phyloP scores from a whole-genome alignment of 2,797 vertebrate species.

The Podarcis lilfordi region DNA sequence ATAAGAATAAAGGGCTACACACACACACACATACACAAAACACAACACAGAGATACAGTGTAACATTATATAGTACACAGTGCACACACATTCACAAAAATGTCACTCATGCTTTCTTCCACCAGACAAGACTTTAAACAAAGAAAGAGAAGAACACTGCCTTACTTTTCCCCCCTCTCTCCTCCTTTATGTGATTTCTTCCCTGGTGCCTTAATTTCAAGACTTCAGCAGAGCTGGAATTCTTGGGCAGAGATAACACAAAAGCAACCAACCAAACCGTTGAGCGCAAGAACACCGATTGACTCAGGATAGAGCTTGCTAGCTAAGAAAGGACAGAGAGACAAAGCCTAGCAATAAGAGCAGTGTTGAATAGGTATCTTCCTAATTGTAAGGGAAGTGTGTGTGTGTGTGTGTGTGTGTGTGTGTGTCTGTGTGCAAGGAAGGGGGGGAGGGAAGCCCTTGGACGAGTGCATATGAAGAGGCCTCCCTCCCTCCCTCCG shows the following conservation, averaged over 20 bases:
- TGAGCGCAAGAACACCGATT: slow-evolving; percentile 40
- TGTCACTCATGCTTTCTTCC: slow-evolving; percentile 60
- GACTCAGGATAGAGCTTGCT: slow-evolving; percentile 57
- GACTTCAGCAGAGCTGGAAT: slow-evolving; percentile 50
- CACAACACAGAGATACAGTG: too few species aligned
- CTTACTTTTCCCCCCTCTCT: slow-evolving; percentile 70
- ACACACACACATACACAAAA: background rate
- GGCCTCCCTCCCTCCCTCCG: slow-evolving; percentile 58
- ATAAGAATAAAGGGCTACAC: slow-evolving; percentile 3
- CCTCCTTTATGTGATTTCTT: background rate
- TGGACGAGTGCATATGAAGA: slow-evolving; percentile 62
- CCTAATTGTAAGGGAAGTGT: slow-evolving; percentile 70
- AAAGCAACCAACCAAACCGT: slow-evolving; percentile 59
- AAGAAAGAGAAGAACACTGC: slow-evolving; percentile 68
- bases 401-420: slow-evolving; percentile 60
- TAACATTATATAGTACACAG: accelerated
- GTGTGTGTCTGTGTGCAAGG: slow-evolving; percentile 54
- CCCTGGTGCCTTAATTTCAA: slow-evolving; percentile 43
- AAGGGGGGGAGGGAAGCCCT: slow-evolving; percentile 66
- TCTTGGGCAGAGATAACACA: slow-evolving; percentile 33
- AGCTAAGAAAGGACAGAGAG: slow-evolving; percentile 65
- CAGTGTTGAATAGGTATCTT: slow-evolving; percentile 74
- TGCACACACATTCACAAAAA: slow-evolving; percentile 9
- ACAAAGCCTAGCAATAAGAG: slow-evolving; percentile 75
- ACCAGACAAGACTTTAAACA: slow-evolving; percentile 71